Evolutionary conservation across 2,797 vertebrate species (phyloP).

Genomic region (Rhinichthys osculus): DNA sequence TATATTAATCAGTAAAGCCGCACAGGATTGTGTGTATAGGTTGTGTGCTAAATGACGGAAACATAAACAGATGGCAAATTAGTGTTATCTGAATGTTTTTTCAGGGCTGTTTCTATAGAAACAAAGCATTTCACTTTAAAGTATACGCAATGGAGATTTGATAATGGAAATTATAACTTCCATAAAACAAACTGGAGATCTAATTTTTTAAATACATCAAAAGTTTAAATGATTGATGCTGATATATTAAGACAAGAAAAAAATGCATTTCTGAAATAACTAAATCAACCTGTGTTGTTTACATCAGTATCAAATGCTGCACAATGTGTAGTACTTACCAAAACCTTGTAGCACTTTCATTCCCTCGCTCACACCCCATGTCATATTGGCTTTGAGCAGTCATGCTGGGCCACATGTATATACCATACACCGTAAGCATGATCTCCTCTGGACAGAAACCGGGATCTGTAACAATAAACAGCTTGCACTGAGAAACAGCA

Average conservation of each 20-base stretch:
- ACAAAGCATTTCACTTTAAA: conserved; percentile 31
- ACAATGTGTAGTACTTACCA: conserved; percentile 72
- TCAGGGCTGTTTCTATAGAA: conserved; percentile 56
- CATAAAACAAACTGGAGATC: neutral
- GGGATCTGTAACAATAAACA: conserved; percentile 67
- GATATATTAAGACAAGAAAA: neutral
- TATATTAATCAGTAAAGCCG: conserved; percentile 12
- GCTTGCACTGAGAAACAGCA: neutral
- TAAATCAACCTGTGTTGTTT: neutral
- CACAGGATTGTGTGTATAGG: conserved; percentile 15
- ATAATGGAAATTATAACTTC: neutral
- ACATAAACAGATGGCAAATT: conserved; percentile 26
- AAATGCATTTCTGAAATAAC: neutral
- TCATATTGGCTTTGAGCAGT: conserved; percentile 65
- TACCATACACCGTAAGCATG: conserved; percentile 67
- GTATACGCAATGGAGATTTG: neutral
- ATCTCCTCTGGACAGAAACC: conserved; percentile 70
- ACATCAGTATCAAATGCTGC: neutral
- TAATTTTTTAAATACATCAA: neutral
- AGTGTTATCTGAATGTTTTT: conserved; percentile 46
- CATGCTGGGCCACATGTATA: conserved; percentile 72
- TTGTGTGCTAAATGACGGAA: conserved; percentile 52
- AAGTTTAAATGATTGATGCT: neutral
- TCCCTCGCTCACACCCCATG: conserved; percentile 67
- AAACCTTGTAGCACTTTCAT: conserved; percentile 66